Evolutionary conservation across 2,888 invertebrate genomes (phyloP).

Genomic region (Drosophila prostipennis): DNA sequence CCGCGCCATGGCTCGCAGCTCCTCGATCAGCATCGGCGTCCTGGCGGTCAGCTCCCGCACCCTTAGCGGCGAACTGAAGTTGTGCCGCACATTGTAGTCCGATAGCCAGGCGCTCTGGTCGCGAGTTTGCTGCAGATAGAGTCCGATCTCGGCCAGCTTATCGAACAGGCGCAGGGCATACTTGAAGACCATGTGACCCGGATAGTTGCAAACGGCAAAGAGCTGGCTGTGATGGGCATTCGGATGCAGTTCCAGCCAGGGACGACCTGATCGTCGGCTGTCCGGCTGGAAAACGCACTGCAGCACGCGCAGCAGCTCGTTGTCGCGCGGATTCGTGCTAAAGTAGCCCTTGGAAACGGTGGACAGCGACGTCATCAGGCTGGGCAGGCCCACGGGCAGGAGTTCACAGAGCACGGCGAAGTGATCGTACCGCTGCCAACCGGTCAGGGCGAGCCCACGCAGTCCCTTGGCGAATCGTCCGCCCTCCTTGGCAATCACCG

Average conservation of each 20-base stretch:
- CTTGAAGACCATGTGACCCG: constrained; percentile 86
- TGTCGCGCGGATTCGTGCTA: constrained; percentile 85
- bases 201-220: constrained; percentile 88
- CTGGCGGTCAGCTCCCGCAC: constrained; percentile 87
- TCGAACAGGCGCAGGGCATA: constrained; percentile 83
- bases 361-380: constrained; percentile 87
- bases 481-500: constrained; percentile 87
- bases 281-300: constrained; percentile 85
- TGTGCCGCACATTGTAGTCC: constrained; percentile 88
- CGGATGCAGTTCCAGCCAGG: constrained; percentile 86
- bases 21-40: constrained; percentile 86
- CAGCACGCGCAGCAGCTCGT: constrained; percentile 85
- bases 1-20: constrained; percentile 85
- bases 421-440: constrained; percentile 87
- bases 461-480: constrained; percentile 84
- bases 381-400: constrained; percentile 88
- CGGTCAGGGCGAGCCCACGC: constrained; percentile 82
- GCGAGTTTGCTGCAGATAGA: constrained; percentile 81
- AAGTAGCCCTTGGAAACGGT: constrained; percentile 87
- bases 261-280: constrained; percentile 82
- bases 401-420: constrained; percentile 89
- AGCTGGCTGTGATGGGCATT: constrained; percentile 87
- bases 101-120: constrained; percentile 88
- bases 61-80: constrained; percentile 88
- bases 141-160: constrained; percentile 82